phyloP scores from a whole-genome alignment of 1,140 invertebrate genomes.

The Zeugodacus cucurbitae region DNA sequence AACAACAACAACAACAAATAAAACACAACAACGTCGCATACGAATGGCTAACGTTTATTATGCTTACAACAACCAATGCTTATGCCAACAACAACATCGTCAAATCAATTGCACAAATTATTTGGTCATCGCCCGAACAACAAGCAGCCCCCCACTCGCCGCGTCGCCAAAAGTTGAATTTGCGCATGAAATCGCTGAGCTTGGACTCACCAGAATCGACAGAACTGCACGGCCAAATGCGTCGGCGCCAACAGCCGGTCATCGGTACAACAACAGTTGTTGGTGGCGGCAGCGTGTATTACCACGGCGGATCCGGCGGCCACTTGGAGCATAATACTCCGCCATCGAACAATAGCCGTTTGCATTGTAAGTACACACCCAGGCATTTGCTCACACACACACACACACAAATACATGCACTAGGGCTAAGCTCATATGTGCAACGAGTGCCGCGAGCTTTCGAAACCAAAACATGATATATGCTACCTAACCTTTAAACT shows the following conservation, averaged over 20 bases:
- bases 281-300: conserved; percentile 59
- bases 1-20: background rate
- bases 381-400: background rate
- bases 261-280: conserved; percentile 51
- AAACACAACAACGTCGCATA: background rate
- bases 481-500: too few relatives aligned
- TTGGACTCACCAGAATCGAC: conserved; percentile 94
- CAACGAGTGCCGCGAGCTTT: background rate
- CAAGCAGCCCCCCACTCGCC: conserved; percentile 93
- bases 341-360: conserved; percentile 65
- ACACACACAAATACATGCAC: background rate
- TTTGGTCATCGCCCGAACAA: background rate
- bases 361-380: conserved; percentile 66
- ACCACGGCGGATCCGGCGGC: conserved; percentile 66
- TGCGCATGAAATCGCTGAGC: conserved; percentile 97
- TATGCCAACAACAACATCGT: conserved; percentile 44
- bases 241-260: conserved; percentile 70
- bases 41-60: background rate
- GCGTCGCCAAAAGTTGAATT: conserved; percentile 92
- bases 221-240: conserved; percentile 80
- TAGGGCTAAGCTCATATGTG: too few relatives aligned
- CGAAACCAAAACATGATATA: background rate
- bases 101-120: too few relatives aligned
- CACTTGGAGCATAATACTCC: conserved; percentile 68
- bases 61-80: background rate